Percentiles rank a stretch among this genome's conserved stretches.
Evolutionary conservation across 2,797 vertebrate species (phyloP).

Genomic region (Notolepis coatsorum): DNA sequence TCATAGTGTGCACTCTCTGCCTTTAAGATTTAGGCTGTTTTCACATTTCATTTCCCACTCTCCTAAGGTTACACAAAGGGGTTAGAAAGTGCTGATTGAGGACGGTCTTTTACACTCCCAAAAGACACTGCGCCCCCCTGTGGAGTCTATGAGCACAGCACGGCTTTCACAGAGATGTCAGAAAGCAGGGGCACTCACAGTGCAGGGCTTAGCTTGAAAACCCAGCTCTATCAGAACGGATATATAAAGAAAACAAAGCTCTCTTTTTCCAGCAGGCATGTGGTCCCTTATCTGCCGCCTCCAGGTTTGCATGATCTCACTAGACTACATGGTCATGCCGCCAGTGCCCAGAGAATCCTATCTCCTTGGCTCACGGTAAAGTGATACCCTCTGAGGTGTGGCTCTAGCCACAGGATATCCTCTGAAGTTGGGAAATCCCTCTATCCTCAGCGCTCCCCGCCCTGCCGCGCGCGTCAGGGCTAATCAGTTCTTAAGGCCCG

Average conservation of each 20-base stretch:
- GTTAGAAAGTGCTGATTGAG: constrained; percentile 64
- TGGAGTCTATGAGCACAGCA: constrained; percentile 60
- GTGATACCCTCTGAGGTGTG: constrained; percentile 78
- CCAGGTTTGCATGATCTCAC: constrained; percentile 66
- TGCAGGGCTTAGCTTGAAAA: constrained; percentile 48
- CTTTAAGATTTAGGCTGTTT: constrained; percentile 62
- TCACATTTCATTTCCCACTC: constrained; percentile 75
- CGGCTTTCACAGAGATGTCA: constrained; percentile 18
- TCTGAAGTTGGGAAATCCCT: constrained; percentile 83
- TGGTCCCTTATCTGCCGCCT: constrained; percentile 59
- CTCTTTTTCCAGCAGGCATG: constrained; percentile 38
- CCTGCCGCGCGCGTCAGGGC: constrained; percentile 71
- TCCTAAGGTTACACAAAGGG: constrained; percentile 71
- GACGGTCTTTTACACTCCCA: constrained; percentile 36
- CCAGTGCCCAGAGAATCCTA: constrained; percentile 67
- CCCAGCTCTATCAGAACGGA: constrained; percentile 55
- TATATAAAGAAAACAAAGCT: constrained; percentile 60
- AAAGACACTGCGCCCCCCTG: constrained; percentile 68
- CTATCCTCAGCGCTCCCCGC: constrained; percentile 69
- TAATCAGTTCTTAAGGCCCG: constrained; percentile 77
- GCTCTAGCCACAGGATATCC: constrained; percentile 81
- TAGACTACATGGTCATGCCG: constrained; percentile 42
- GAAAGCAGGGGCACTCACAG: constrained; percentile 22
- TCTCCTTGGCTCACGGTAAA: constrained; percentile 71
- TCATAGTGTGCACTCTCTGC: constrained; percentile 37